Percentiles rank a stretch among this genome's conserved stretches.
Conservation (phyloP, 1,140 invertebrate species). For the Solenopsis fugax region DNA sequence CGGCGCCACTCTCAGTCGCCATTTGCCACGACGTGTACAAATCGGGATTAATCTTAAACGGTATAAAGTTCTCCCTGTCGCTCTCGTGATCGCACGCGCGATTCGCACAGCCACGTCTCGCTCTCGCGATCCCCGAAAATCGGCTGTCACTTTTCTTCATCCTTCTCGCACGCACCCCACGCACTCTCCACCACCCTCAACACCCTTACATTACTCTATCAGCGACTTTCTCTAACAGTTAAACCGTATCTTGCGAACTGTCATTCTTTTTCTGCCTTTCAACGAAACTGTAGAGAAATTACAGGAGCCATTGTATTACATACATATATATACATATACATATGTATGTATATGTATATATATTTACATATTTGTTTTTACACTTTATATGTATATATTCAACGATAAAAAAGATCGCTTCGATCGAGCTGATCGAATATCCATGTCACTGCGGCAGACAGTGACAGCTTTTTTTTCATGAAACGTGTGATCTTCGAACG, state of each 20-base stretch:
- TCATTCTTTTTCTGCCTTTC: constrained; percentile 10
- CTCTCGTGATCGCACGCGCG: constrained; percentile 65
- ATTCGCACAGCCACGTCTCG: constrained; percentile 74
- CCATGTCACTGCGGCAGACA: constrained; percentile 30
- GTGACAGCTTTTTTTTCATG: neutral
- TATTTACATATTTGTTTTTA: constrained; percentile 57
- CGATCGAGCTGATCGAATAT: constrained; percentile 48
- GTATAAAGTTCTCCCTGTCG: constrained; percentile 51
- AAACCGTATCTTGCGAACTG: constrained; percentile 40
- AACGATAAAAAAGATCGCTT: constrained; percentile 69
- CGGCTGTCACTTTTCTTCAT: neutral
- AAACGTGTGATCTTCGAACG: constrained; percentile 52
- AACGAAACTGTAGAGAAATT: constrained; percentile 67
- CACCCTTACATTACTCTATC: constrained; percentile 40
- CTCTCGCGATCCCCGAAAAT: constrained; percentile 42
- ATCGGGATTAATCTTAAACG: constrained; percentile 64
- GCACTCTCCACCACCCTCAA: neutral
- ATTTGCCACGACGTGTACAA: constrained; percentile 67
- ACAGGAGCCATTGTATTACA: constrained; percentile 66
- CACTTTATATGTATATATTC: constrained; percentile 66
- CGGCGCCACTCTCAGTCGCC: constrained; percentile 68
- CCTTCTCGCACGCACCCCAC: neutral
- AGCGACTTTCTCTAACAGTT: constrained; percentile 41
- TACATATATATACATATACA: constrained; percentile 43
- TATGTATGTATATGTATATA: constrained; percentile 46